These are phyloP conservation scores for Drosophila cardini DNA, from an alignment of 1,140 invertebrate genomes.

Conservation along the genomic window DNA sequence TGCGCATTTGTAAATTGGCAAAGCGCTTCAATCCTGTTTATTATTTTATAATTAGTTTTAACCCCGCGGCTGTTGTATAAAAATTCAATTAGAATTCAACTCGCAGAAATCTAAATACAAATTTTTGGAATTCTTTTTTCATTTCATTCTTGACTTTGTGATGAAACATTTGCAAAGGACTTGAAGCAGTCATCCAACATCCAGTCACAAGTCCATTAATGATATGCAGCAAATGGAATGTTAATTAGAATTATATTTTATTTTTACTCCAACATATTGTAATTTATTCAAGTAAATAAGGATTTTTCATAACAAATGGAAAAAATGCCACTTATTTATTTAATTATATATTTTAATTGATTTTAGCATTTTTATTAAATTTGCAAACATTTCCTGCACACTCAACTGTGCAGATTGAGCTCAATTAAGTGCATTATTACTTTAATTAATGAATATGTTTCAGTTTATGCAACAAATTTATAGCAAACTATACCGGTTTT, in stretches of 20 bases:
- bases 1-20: conserved; percentile 74
- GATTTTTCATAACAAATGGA: conserved; percentile 13
- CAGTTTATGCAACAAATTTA: not conserved
- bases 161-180: not conserved
- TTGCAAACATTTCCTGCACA: conserved; percentile 21
- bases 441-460: conserved; percentile 1
- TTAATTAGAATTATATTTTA: conserved; percentile 67
- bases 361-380: conserved; percentile 45
- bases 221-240: conserved; percentile 48
- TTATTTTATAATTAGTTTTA: conserved; percentile 79
- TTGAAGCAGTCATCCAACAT: not conserved
- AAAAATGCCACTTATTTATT: conserved; percentile 46
- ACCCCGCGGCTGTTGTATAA: conserved; percentile 26
- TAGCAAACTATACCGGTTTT: not conserved
- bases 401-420: not conserved
- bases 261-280: not conserved
- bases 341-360: conserved; percentile 76
- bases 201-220: conserved; percentile 26
- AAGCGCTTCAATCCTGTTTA: conserved; percentile 76
- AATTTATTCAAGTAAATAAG: conserved; percentile 9
- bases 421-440: conserved; percentile 1
- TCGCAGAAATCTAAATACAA: conserved; percentile 10
- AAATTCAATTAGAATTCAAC: conserved; percentile 67
- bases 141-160: not conserved
- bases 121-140: conserved; percentile 17